Percentiles rank a stretch among this genome's conserved stretches.
Evolutionary conservation across 2,797 vertebrate genomes (phyloP).

Genomic region (Cyclura pinguis): DNA sequence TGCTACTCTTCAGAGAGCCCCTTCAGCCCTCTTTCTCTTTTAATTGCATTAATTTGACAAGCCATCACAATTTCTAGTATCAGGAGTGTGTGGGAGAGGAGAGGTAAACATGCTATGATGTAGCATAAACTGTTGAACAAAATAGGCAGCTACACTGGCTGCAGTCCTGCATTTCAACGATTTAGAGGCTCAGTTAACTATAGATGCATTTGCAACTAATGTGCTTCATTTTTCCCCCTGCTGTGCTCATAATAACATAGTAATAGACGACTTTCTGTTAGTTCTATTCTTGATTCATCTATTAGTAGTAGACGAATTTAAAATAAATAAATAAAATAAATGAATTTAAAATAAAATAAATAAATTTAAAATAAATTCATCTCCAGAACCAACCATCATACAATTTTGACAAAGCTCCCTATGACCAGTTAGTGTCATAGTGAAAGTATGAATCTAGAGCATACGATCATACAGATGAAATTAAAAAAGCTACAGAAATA

Average conservation of each 20-base stretch:
- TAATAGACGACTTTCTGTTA: not conserved
- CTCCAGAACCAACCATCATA: not conserved
- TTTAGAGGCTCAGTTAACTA: not conserved
- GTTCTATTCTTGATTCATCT: not conserved
- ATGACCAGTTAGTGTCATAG: not conserved
- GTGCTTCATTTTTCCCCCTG: not conserved
- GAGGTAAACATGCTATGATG: conserved; percentile 21
- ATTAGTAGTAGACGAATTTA: not conserved
- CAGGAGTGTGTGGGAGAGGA: conserved; percentile 15
- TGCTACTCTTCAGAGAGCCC: conserved; percentile 9
- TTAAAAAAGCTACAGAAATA: not conserved
- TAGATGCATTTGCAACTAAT: conserved; percentile 5
- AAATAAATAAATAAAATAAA: no score
- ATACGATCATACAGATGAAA: not conserved
- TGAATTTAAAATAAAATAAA: no score
- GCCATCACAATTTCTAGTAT: not conserved
- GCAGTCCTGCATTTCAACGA: conserved; percentile 39
- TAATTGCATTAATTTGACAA: conserved; percentile 40
- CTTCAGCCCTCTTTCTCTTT: conserved; percentile 16
- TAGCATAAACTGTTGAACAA: conserved; percentile 12
- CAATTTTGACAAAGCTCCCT: not conserved
- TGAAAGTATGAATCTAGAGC: not conserved
- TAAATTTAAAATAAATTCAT: no score
- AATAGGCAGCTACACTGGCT: conserved; percentile 21
- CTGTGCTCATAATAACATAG: not conserved